A percentile compares a stretch with the other conserved stretches of the same genome.
phyloP scores from a whole-genome alignment of 1,140 invertebrate genomes.

The Melipona quadrifasciata region DNA sequence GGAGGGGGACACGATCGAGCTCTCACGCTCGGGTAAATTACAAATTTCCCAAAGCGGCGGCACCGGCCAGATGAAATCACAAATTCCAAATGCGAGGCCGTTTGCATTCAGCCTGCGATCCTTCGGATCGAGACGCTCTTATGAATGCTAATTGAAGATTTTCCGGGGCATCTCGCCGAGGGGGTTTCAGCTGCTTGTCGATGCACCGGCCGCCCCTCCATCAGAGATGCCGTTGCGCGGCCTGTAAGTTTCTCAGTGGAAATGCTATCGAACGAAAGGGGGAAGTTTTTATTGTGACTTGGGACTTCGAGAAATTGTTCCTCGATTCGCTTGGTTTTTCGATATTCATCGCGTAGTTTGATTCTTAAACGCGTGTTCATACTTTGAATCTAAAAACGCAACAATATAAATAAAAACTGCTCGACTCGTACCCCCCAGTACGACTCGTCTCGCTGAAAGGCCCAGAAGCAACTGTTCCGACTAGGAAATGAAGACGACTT shows the following conservation, averaged over 20 bases:
- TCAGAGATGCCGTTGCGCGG: background rate
- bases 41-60: slow-evolving; percentile 43
- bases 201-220: background rate
- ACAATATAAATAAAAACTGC: no score
- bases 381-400: no score
- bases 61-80: slow-evolving; percentile 17
- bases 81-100: slow-evolving; percentile 53
- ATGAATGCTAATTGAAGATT: slow-evolving; percentile 67
- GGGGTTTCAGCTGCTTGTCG: background rate
- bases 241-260: background rate
- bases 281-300: background rate
- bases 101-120: slow-evolving; percentile 59
- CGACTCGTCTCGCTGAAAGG: no score
- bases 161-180: slow-evolving; percentile 32
- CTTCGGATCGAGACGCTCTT: slow-evolving; percentile 60
- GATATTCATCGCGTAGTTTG: no score
- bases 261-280: background rate
- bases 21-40: slow-evolving; percentile 56
- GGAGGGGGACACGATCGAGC: background rate
- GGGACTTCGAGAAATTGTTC: background rate
- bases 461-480: no score
- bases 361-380: no score
- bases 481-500: no score
- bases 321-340: background rate
- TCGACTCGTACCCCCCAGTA: no score